A percentile compares a stretch with the other conserved stretches of the same genome.
These are phyloP conservation scores for Solea senegalensis DNA, from an alignment of 2,113 vertebrate species.

Conservation along the genomic window DNA sequence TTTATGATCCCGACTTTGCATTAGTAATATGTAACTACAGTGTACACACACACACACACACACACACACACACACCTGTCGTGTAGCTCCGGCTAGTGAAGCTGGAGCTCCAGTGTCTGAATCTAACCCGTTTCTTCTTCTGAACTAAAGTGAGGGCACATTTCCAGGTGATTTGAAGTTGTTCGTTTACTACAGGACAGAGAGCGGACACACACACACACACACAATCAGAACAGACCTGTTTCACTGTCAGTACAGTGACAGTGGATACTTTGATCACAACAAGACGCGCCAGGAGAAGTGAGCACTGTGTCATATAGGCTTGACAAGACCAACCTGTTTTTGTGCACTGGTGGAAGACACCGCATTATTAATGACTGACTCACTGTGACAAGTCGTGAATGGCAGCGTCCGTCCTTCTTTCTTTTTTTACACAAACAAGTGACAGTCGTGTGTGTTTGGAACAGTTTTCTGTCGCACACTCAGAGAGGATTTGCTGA, in stretches of 20 bases:
- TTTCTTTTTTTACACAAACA: slow-evolving; percentile 51
- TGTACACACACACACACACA: neutral
- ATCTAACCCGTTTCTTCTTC: neutral
- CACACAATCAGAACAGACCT: slow-evolving; percentile 1
- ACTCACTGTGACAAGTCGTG: slow-evolving; percentile 68
- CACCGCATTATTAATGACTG: slow-evolving; percentile 74
- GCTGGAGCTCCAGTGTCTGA: neutral
- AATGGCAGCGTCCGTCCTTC: slow-evolving; percentile 45
- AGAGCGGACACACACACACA: too few relatives aligned
- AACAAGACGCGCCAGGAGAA: slow-evolving; percentile 24
- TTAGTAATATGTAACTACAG: slow-evolving; percentile 40
- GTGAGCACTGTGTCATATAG: slow-evolving; percentile 43
- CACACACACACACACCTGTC: neutral
- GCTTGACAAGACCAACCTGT: slow-evolving; percentile 83
- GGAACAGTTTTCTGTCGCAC: slow-evolving; percentile 48
- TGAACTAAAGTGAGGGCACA: neutral
- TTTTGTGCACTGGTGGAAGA: slow-evolving; percentile 74
- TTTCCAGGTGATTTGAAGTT: neutral
- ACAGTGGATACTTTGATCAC: slow-evolving; percentile 29
- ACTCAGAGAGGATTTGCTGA: neutral
- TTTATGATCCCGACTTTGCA: neutral
- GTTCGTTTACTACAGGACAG: neutral
- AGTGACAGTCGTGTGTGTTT: slow-evolving; percentile 46
- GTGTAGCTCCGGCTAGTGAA: neutral
- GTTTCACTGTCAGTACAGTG: slow-evolving; percentile 2